Percentiles rank a stretch among this genome's conserved stretches.
These are phyloP conservation scores for Entomobrya proxima DNA, from an alignment of 2,888 invertebrate genomes.

Conservation along the genomic window DNA sequence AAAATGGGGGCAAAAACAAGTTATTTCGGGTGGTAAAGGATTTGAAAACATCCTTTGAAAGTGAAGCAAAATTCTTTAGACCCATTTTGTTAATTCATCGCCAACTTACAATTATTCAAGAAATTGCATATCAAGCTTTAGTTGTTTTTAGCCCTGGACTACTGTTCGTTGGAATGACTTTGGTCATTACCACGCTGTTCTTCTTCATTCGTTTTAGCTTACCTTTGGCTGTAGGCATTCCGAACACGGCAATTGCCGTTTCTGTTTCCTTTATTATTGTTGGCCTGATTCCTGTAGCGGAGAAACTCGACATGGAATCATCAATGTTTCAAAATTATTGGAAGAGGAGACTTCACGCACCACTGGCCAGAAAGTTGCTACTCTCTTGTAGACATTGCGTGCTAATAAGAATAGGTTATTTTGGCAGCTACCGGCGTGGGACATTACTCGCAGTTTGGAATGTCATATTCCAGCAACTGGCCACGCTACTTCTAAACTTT, in stretches of 20 bases:
- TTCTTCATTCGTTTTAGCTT: neutral
- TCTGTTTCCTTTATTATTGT: neutral
- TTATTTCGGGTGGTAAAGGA: neutral
- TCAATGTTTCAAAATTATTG: neutral
- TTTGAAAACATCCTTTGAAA: neutral
- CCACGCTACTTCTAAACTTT: neutral
- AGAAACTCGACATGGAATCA: neutral
- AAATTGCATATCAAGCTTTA: neutral
- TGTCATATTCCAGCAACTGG: neutral
- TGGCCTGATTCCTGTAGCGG: neutral
- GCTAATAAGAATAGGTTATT: neutral
- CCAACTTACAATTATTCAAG: constrained; percentile 3
- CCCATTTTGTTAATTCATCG: neutral
- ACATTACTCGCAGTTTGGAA: neutral
- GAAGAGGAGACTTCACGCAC: neutral
- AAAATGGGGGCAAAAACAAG: neutral
- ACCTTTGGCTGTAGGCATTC: neutral
- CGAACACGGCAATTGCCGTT: neutral
- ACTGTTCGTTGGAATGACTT: neutral
- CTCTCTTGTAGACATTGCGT: constrained; percentile 17
- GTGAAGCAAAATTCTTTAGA: neutral
- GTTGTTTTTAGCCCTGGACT: neutral
- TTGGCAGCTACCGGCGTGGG: neutral
- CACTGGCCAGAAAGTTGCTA: neutral
- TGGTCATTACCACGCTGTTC: neutral